phyloP scores from a whole-genome alignment of 2,888 invertebrate species.

The Chironomus riparius region DNA sequence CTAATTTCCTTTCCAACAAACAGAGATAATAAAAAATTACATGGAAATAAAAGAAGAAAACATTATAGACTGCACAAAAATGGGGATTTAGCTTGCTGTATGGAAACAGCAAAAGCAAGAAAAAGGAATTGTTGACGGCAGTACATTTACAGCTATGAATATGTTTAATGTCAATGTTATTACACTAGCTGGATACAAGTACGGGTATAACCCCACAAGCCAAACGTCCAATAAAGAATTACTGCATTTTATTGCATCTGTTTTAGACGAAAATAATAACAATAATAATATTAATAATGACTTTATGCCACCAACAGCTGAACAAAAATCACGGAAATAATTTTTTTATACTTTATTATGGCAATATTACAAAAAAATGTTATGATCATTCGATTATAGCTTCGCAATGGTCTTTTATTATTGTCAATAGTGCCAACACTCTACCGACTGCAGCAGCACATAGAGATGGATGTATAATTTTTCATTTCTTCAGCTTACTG shows the following conservation, averaged over 20 bases:
- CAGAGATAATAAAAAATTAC: no score
- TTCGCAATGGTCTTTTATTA: neutral
- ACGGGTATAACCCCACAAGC: neutral
- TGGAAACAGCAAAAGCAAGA: neutral
- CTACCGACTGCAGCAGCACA: neutral
- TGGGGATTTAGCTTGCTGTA: no score
- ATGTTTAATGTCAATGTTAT: constrained; percentile 25
- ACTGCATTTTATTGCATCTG: neutral
- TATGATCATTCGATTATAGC: neutral
- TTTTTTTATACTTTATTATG: neutral
- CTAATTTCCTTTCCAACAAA: no score
- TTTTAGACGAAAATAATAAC: neutral
- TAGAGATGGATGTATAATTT: neutral
- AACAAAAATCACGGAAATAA: neutral
- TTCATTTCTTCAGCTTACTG: neutral
- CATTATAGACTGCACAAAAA: no score
- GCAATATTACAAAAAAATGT: neutral
- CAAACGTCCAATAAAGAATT: neutral
- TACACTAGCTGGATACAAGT: neutral
- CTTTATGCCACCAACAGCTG: neutral
- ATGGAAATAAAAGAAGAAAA: no score
- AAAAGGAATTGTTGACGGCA: neutral
- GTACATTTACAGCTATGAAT: constrained; percentile 16
- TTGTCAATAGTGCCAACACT: neutral
- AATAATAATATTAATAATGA: neutral